Percentiles rank a stretch among this genome's conserved stretches.
Evolutionary conservation across 2,888 invertebrate genomes (phyloP).

Genomic region (Sphaeridia pumilis): DNA sequence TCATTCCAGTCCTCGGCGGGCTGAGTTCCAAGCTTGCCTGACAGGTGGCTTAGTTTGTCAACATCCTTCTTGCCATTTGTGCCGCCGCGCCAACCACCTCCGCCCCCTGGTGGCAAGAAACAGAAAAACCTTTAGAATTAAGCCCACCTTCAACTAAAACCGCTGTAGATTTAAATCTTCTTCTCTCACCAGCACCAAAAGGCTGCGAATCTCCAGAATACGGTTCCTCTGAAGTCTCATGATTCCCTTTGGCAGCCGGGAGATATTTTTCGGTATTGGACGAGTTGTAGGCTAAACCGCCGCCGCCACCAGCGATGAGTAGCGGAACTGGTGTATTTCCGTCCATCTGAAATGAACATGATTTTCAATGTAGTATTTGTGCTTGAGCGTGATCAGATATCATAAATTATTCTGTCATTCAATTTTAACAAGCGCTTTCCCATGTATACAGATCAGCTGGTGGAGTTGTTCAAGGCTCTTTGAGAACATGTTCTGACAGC

Average conservation of each 20-base stretch:
- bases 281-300: slow-evolving; percentile 61
- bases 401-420: slow-evolving; percentile 2
- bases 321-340: slow-evolving; percentile 47
- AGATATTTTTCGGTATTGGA: slow-evolving; percentile 19
- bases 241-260: slow-evolving; percentile 34
- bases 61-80: slow-evolving; percentile 40
- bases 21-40: slow-evolving; percentile 14
- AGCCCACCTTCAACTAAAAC: neutral
- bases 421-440: neutral
- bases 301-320: slow-evolving; percentile 68
- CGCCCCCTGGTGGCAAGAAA: slow-evolving; percentile 44
- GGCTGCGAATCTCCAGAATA: slow-evolving; percentile 28
- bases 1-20: slow-evolving; percentile 13
- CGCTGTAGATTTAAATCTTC: neutral
- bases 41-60: slow-evolving; percentile 18
- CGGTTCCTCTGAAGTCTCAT: slow-evolving; percentile 29
- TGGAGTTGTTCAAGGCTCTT: too few species aligned
- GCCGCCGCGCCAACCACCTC: slow-evolving; percentile 63
- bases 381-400: neutral
- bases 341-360: slow-evolving; percentile 47
- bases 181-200: slow-evolving; percentile 34
- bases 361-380: neutral
- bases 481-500: too few species aligned
- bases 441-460: too few species aligned
- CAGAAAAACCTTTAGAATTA: neutral